Evolutionary conservation across 2,797 vertebrate species (phyloP).

Genomic region (Apogon talboti): DNA sequence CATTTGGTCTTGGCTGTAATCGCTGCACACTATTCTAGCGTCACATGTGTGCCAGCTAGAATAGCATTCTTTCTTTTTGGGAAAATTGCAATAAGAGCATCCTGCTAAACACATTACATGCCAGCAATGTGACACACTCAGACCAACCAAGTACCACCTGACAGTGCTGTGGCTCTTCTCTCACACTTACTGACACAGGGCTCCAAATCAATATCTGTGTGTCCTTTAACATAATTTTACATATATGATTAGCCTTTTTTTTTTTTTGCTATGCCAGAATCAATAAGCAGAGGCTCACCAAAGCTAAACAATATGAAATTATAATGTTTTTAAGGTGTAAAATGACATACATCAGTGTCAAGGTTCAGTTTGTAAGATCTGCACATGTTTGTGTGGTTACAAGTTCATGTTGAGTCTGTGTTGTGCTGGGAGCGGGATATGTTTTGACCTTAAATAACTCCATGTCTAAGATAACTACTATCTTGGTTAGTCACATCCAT

Average conservation of each 20-base stretch:
- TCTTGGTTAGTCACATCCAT: no score
- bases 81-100: slow-evolving; percentile 34
- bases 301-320: neutral
- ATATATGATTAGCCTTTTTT: slow-evolving; percentile 9
- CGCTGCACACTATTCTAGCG: slow-evolving; percentile 60
- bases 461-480: no score
- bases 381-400: no score
- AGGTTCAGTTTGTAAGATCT: no score
- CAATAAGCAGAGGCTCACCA: neutral
- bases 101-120: slow-evolving; percentile 23
- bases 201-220: slow-evolving; percentile 9
- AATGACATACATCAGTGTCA: no score
- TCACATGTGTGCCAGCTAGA: slow-evolving; percentile 64
- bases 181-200: neutral
- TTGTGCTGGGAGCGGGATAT: no score
- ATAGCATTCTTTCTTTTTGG: slow-evolving; percentile 59
- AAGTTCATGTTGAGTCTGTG: no score
- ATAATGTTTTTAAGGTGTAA: no score
- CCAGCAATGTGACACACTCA: slow-evolving; percentile 38
- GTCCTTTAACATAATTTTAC: neutral
- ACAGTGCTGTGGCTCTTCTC: slow-evolving; percentile 21
- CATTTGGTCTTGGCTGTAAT: slow-evolving; percentile 74
- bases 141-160: slow-evolving; percentile 28
- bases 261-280: neutral
- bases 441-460: no score